Evolutionary conservation across 2,888 invertebrate genomes (phyloP).

Genomic region (Hirtodrosophila trivittata): DNA sequence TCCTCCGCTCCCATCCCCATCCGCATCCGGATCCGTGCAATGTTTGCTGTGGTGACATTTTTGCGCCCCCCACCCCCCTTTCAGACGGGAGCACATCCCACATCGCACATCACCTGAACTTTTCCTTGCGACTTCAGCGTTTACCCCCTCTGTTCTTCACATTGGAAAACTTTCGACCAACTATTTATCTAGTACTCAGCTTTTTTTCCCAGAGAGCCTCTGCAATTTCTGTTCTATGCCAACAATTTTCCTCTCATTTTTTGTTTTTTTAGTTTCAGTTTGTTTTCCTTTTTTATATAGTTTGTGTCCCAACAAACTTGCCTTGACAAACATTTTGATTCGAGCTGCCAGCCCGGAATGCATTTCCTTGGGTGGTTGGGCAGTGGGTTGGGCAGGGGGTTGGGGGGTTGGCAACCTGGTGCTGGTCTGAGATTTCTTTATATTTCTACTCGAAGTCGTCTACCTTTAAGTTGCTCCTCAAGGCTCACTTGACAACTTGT

Average conservation of each 20-base stretch:
- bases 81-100: neutral
- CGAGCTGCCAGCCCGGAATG: conserved; percentile 38
- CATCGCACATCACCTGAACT: conserved; percentile 59
- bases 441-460: conserved; percentile 6
- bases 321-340: conserved; percentile 70
- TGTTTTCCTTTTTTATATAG: conserved; percentile 6
- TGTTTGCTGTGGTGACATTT: conserved; percentile 46
- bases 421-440: neutral
- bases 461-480: conserved; percentile 56
- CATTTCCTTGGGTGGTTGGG: conserved; percentile 8
- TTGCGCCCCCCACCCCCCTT: neutral
- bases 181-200: conserved; percentile 71
- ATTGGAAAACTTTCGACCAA: conserved; percentile 58
- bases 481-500: conserved; percentile 30
- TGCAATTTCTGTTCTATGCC: conserved; percentile 53
- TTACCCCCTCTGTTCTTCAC: neutral
- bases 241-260: conserved; percentile 47
- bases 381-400: too few species aligned
- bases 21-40: conserved; percentile 7
- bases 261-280: conserved; percentile 10
- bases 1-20: neutral
- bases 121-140: conserved; percentile 20
- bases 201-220: conserved; percentile 33
- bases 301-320: conserved; percentile 50
- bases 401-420: conserved; percentile 1